Conservation (phyloP, 2,888 invertebrate genomes). For the Folsomia candida region DNA sequence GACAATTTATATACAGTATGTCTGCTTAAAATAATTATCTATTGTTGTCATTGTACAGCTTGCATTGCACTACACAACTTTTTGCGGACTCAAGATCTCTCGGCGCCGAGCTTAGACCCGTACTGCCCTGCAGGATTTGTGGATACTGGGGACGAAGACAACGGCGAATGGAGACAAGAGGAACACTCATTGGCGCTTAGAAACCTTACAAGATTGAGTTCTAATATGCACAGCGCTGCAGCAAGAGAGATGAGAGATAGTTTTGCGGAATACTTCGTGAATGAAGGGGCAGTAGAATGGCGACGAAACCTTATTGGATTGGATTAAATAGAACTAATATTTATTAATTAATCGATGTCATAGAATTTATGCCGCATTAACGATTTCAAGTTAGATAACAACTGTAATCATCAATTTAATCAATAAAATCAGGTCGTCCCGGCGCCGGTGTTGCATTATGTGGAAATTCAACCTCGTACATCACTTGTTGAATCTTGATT, state of each 20-base stretch:
- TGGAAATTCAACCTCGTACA: neutral
- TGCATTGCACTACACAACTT: conserved; percentile 18
- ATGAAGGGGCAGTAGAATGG: too few species aligned
- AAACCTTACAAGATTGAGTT: neutral
- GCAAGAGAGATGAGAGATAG: neutral
- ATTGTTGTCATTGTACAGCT: neutral
- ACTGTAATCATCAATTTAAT: too few species aligned
- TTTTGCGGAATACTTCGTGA: neutral
- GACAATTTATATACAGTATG: neutral
- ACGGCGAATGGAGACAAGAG: neutral
- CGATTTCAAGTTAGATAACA: too few species aligned
- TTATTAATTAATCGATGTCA: too few species aligned
- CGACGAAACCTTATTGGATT: neutral
- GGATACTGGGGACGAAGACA: too few species aligned
- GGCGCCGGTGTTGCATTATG: neutral
- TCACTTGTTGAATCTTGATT: conserved; percentile 1
- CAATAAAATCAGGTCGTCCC: too few species aligned
- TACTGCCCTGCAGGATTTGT: neutral
- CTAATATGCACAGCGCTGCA: neutral
- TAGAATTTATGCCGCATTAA: too few species aligned
- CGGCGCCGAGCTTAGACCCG: neutral
- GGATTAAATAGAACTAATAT: too few species aligned
- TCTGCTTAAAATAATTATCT: too few species aligned
- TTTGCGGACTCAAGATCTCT: conserved; percentile 16
- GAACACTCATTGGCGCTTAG: neutral